Conservation (phyloP, 2,888 invertebrate genomes). For the Drosophila buzzatii region DNA sequence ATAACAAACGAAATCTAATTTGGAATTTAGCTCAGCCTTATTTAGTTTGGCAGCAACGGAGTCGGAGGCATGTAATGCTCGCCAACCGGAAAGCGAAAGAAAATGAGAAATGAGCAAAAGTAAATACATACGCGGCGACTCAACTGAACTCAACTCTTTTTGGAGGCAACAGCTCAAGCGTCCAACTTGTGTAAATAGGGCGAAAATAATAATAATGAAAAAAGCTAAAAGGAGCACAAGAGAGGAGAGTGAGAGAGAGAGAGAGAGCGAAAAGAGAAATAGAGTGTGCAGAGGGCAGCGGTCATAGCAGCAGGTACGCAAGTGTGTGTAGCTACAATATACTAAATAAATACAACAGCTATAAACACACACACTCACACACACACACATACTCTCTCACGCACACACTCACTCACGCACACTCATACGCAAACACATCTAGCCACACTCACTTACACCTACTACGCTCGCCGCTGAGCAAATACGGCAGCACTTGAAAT, state of each 20-base stretch:
- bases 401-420: slow-evolving; percentile 3
- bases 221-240: neutral
- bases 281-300: neutral
- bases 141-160: slow-evolving; percentile 60
- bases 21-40: slow-evolving; percentile 51
- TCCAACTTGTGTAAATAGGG: slow-evolving; percentile 56
- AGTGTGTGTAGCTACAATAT: slow-evolving; percentile 48
- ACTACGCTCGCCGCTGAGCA: slow-evolving; percentile 26
- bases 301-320: slow-evolving; percentile 22
- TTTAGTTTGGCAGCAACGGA: slow-evolving; percentile 35
- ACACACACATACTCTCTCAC: slow-evolving; percentile 5
- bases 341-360: slow-evolving; percentile 65
- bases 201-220: slow-evolving; percentile 41
- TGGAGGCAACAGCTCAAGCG: slow-evolving; percentile 42
- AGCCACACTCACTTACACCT: slow-evolving; percentile 12
- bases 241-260: neutral
- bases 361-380: slow-evolving; percentile 1
- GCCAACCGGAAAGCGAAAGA: slow-evolving; percentile 42
- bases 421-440: neutral
- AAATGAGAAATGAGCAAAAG: slow-evolving; percentile 69
- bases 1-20: slow-evolving; percentile 66
- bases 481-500: slow-evolving; percentile 51
- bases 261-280: neutral
- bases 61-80: slow-evolving; percentile 29
- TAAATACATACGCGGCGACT: slow-evolving; percentile 53